Evolutionary conservation across 2,888 invertebrate genomes (phyloP).

Genomic region (Alloplasta piceator): DNA sequence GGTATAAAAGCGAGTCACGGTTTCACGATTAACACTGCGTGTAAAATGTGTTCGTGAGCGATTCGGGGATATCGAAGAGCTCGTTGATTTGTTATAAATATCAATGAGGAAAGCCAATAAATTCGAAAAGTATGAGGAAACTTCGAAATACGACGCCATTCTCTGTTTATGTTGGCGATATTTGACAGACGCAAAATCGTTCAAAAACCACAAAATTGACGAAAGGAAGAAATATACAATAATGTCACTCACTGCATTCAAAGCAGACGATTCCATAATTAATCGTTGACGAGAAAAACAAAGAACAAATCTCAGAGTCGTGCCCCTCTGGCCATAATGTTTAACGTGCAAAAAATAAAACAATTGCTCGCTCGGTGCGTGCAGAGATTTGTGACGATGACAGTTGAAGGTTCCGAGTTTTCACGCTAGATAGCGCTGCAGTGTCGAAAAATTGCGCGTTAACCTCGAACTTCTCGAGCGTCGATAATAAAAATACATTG

Average conservation of each 20-base stretch:
- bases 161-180: no score
- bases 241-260: slow-evolving; percentile 74
- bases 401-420: not conserved
- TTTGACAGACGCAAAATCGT: not conserved
- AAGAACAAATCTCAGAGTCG: slow-evolving; percentile 44
- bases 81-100: not conserved
- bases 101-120: no score
- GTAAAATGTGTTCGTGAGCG: not conserved
- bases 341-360: slow-evolving; percentile 26
- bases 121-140: no score
- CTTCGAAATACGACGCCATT: no score
- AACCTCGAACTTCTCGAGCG: not conserved
- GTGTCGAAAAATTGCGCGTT: not conserved
- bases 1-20: not conserved
- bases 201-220: not conserved
- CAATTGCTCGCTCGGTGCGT: not conserved
- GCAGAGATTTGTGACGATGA: not conserved
- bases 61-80: not conserved
- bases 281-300: slow-evolving; percentile 68
- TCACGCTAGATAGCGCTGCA: slow-evolving; percentile 31
- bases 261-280: slow-evolving; percentile 77
- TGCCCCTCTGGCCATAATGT: slow-evolving; percentile 36
- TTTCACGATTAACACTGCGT: not conserved
- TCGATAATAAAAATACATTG: not conserved
- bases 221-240: not conserved